Evolutionary conservation across 2,888 invertebrate species (phyloP).

Genomic region (Eurois occulta): DNA sequence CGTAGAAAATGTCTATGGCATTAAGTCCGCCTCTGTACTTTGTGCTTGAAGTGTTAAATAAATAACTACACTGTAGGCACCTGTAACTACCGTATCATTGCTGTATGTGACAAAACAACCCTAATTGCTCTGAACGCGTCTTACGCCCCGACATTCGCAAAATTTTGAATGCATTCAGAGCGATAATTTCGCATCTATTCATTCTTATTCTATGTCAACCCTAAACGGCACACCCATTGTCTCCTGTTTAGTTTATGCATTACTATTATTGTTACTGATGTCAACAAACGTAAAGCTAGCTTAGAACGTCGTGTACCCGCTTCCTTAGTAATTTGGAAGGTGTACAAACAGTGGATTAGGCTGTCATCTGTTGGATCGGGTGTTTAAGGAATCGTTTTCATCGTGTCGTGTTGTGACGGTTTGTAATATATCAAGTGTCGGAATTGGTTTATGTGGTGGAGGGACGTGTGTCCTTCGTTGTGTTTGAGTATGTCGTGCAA

Average conservation of each 20-base stretch:
- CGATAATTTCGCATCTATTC: background rate
- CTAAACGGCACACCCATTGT: constrained; percentile 39
- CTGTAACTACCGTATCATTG: too few species aligned
- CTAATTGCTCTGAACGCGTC: background rate
- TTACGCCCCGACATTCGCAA: background rate
- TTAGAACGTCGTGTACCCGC: constrained; percentile 30
- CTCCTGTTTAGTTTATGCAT: constrained; percentile 32
- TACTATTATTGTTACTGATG: constrained; percentile 38
- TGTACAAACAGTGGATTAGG: constrained; percentile 39
- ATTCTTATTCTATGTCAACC: constrained; percentile 18
- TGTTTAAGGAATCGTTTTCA: constrained; percentile 29
- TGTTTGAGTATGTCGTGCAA: background rate
- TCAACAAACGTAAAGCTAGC: constrained; percentile 41
- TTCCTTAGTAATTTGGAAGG: constrained; percentile 33
- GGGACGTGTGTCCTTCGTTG: background rate
- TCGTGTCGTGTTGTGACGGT: constrained; percentile 14
- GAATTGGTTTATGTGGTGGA: constrained; percentile 27
- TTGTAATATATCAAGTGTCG: constrained; percentile 37
- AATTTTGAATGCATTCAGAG: background rate
- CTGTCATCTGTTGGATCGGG: constrained; percentile 37
- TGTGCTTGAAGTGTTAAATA: too few species aligned
- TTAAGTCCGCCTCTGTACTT: too few species aligned
- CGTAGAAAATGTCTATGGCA: too few species aligned
- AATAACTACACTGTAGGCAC: too few species aligned
- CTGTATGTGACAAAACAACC: background rate